Base-by-base conservation (phyloP, 2,888 invertebrate species). In the Halocaridina rubra region DNA sequence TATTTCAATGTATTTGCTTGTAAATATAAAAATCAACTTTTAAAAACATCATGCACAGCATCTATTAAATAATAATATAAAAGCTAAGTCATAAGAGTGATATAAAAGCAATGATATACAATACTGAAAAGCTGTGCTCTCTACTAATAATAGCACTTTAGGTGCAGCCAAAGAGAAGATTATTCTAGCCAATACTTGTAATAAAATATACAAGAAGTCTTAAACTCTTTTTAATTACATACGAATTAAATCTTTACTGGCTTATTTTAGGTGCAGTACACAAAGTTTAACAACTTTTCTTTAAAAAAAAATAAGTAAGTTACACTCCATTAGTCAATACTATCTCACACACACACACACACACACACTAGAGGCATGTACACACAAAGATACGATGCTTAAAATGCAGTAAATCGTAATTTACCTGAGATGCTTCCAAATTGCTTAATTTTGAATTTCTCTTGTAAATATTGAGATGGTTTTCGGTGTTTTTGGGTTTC, bases 381-480 rank as follows among this genome's bases (percentile, higher is more conserved):
- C 30, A 32, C 32, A n/a, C 46, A 27, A 16, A 22, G 19, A 59
- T 93, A 89, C 93, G 92, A 88, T 93, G 93, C 91, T 93, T 91
- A 89, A 91, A 91, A 90, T 84, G 89, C 90, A 89, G 89, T 89
- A 89, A n/a, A n/a, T n/a, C 89, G 89, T 89, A 24, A 85, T 82
- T 88, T 91, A 92, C 92, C 91, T 92, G 93, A 89, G 86, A 85
- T 13, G 95, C 93, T 92, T 96, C 95, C 88, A 95, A 91, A 90
- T 97, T 97, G 90, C 96, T 96, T 89, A 97, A 92, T 91, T 97
- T 97, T 61, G 95, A 95, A 78, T 93, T 94, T 46, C 94, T 92
- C 89, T 94, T 94, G 89, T 93, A 93, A 86, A 84, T 75, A 61
- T 78, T 81, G 75, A 76, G 85, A 61, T 86, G 86, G 69, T 85